Percentiles rank a stretch among this genome's conserved stretches.
Conservation (phyloP, 1,140 invertebrate species). For the Acromyrmex heyeri region DNA sequence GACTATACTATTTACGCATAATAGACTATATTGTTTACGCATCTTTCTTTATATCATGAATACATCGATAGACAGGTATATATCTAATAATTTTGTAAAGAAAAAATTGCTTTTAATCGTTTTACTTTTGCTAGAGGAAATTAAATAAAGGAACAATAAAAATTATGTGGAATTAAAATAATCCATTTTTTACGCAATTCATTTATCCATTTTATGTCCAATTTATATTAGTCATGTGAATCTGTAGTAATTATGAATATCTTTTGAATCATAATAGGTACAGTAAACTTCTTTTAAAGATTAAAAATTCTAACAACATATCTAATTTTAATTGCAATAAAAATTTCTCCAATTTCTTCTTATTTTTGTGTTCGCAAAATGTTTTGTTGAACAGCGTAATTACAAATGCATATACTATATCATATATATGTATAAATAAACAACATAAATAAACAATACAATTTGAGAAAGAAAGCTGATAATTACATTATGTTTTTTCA, state of each 20-base stretch:
- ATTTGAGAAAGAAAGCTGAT: neutral
- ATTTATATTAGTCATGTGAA: neutral
- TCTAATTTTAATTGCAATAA: too few species aligned
- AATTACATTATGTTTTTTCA: neutral
- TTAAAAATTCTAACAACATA: too few species aligned
- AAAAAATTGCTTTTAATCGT: neutral
- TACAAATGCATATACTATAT: too few species aligned
- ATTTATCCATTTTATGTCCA: neutral
- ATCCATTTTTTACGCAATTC: neutral
- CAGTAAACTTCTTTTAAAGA: too few species aligned
- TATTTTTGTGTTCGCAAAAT: too few species aligned
- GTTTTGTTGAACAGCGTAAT: too few species aligned
- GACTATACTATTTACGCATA: neutral
- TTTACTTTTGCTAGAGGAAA: neutral
- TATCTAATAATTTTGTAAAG: conserved; percentile 4
- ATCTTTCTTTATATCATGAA: conserved; percentile 21
- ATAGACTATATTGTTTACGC: neutral
- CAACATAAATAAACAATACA: neutral
- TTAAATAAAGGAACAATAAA: conserved; percentile 5
- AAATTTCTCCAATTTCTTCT: too few species aligned
- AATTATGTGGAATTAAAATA: neutral
- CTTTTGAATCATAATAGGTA: too few species aligned
- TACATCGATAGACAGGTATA: neutral
- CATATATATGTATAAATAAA: too few species aligned
- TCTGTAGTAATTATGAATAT: too few species aligned